Conservation (phyloP, 2,113 vertebrate genomes). For the Cyrtonyx montezumae region DNA sequence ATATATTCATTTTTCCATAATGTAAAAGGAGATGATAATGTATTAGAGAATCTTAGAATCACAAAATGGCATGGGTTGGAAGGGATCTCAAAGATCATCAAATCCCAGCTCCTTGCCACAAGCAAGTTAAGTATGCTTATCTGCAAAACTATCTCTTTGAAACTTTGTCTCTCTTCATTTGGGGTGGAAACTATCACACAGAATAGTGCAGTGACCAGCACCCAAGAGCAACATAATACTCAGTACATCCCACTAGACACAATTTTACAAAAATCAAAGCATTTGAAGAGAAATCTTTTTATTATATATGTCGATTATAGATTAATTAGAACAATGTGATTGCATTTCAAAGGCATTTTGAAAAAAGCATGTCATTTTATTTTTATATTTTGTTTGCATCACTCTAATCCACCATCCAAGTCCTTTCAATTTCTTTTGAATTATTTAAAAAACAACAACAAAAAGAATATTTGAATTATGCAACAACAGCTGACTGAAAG, state of each 20-base stretch:
- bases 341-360: neutral
- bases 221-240: neutral
- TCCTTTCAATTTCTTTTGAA: constrained; percentile 4
- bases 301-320: neutral
- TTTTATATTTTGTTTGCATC: neutral
- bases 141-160: neutral
- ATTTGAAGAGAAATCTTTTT: neutral
- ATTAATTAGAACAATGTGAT: constrained; percentile 20
- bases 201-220: neutral
- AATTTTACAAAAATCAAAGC: neutral
- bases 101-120: neutral
- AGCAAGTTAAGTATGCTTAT: neutral
- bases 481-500: neutral
- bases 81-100: too few species aligned
- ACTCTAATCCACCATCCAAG: neutral
- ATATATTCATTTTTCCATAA: neutral
- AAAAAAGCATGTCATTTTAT: neutral
- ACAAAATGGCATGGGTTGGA: too few species aligned
- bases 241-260: neutral
- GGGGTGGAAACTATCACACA: neutral
- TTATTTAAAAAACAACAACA: neutral
- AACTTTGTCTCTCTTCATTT: neutral
- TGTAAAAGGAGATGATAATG: neutral
- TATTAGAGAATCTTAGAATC: too few species aligned
- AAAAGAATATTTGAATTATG: neutral